These are phyloP conservation scores for Fabriciana adippe DNA, from an alignment of 2,888 invertebrate species.

Conservation along the genomic window DNA sequence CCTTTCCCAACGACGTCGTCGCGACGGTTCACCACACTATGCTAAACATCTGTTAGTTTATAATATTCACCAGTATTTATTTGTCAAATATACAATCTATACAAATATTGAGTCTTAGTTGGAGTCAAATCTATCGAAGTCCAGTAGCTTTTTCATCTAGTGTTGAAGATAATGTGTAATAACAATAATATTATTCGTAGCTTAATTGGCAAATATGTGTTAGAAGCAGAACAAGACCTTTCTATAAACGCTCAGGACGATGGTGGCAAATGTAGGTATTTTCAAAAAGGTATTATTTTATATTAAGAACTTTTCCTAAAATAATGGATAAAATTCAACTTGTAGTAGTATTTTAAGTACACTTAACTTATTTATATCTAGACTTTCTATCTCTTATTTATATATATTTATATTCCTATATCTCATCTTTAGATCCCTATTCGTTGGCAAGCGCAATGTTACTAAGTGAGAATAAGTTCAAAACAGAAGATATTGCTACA, in stretches of 20 bases:
- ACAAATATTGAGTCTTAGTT: too few species aligned
- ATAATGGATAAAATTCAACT: background rate
- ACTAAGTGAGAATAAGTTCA: constrained; percentile 78
- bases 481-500: constrained; percentile 83
- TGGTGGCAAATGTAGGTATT: constrained; percentile 46
- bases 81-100: too few species aligned
- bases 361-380: background rate
- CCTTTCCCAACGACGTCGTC: too few species aligned
- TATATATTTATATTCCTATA: too few species aligned
- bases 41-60: too few species aligned
- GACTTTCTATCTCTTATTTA: too few species aligned
- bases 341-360: background rate
- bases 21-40: too few species aligned
- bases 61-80: too few species aligned
- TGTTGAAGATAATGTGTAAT: background rate
- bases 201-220: constrained; percentile 83
- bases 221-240: constrained; percentile 70
- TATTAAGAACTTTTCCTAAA: background rate
- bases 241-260: constrained; percentile 47
- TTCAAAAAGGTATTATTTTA: background rate
- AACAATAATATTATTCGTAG: constrained; percentile 53
- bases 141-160: background rate
- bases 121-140: too few species aligned
- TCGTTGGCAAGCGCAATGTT: constrained; percentile 81
- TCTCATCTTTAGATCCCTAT: constrained; percentile 45